A percentile compares a stretch with the other conserved stretches of the same genome.
These are phyloP conservation scores for Kradibia gibbosae DNA, from an alignment of 1,140 invertebrate genomes.

Conservation along the genomic window DNA sequence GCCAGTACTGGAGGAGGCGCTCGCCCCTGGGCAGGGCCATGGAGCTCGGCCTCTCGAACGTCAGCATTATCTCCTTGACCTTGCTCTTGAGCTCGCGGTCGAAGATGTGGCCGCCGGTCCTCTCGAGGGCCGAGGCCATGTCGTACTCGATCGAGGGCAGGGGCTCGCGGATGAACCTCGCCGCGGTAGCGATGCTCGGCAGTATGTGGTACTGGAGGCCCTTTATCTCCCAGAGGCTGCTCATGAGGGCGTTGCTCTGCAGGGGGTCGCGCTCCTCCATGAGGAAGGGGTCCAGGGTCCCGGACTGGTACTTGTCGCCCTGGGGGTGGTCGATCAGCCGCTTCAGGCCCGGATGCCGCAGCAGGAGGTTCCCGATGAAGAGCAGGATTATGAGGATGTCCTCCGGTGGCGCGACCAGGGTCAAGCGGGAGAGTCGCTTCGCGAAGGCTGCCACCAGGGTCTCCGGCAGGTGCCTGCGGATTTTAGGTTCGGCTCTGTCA, in stretches of 20 bases:
- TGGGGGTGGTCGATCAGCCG: slow-evolving; percentile 79
- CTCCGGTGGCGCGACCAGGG: slow-evolving; percentile 85
- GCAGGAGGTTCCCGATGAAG: slow-evolving; percentile 89
- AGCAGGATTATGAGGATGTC: slow-evolving; percentile 86
- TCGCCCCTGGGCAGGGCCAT: slow-evolving; percentile 71
- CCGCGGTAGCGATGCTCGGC: slow-evolving; percentile 79
- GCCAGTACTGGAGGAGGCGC: slow-evolving; percentile 73
- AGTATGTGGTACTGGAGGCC: slow-evolving; percentile 83
- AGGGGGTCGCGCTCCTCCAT: slow-evolving; percentile 85
- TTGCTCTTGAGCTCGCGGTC: slow-evolving; percentile 78
- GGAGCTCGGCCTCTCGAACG: slow-evolving; percentile 76
- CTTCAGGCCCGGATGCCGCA: slow-evolving; percentile 89
- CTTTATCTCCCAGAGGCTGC: slow-evolving; percentile 93
- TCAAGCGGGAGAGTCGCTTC: slow-evolving; percentile 88
- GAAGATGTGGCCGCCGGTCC: slow-evolving; percentile 76
- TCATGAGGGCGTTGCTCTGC: slow-evolving; percentile 85
- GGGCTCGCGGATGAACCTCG: slow-evolving; percentile 79
- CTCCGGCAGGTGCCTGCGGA: slow-evolving; percentile 89
- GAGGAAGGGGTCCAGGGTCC: slow-evolving; percentile 83
- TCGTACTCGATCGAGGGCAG: slow-evolving; percentile 81
- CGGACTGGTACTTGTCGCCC: slow-evolving; percentile 61
- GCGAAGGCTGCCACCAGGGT: slow-evolving; percentile 93
- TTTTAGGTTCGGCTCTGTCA: not conserved
- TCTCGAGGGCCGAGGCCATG: slow-evolving; percentile 76
- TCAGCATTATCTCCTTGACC: slow-evolving; percentile 76